These are phyloP conservation scores for Catostomus latipinnis DNA, from an alignment of 2,797 vertebrate genomes.

Conservation along the genomic window DNA sequence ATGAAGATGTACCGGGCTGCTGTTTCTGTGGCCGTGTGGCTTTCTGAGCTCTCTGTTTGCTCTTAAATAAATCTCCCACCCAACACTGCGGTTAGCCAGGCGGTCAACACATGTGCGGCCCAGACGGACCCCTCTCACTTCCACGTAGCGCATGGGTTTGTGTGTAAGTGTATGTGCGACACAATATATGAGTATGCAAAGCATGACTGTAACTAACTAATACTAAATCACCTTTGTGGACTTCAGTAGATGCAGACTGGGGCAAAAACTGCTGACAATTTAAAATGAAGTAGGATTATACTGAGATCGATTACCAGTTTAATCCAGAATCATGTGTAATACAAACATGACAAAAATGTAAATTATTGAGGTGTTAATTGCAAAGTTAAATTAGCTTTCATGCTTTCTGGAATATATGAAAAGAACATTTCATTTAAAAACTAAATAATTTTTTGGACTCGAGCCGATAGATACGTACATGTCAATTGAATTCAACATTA, in stretches of 20 bases:
- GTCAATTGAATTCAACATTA: neutral
- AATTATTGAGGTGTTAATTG: neutral
- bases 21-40: constrained; percentile 78
- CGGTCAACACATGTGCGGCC: constrained; percentile 49
- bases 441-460: no score
- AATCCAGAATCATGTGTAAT: neutral
- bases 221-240: constrained; percentile 8
- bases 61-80: constrained; percentile 72
- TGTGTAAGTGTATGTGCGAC: constrained; percentile 57
- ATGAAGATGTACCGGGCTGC: constrained; percentile 93
- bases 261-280: constrained; percentile 4
- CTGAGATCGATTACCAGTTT: neutral
- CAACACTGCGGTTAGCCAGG: constrained; percentile 72
- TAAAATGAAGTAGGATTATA: constrained; percentile 1
- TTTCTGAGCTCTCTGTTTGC: constrained; percentile 81
- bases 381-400: neutral
- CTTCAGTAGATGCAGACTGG: neutral
- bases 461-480: no score
- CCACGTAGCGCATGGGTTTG: constrained; percentile 40
- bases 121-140: constrained; percentile 1
- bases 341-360: neutral
- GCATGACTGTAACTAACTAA: constrained; percentile 11
- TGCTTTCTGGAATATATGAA: neutral
- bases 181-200: constrained; percentile 38
- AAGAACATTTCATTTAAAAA: neutral